phyloP scores from a whole-genome alignment of 2,113 vertebrate species.

The Lanius collurio region DNA sequence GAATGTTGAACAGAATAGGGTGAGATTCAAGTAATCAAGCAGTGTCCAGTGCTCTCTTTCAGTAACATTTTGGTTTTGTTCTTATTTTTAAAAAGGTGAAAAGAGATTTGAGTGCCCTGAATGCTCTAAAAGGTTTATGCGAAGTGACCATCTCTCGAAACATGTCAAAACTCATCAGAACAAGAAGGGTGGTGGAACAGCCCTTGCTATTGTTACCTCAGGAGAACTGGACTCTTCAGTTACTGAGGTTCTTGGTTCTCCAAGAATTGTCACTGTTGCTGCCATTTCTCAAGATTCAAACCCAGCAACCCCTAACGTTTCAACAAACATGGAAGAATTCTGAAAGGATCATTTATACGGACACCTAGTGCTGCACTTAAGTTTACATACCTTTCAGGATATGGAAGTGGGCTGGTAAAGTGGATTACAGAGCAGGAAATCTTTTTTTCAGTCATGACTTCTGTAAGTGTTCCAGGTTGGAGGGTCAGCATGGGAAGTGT shows the following conservation, averaged over 20 bases:
- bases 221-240: slow-evolving; percentile 93
- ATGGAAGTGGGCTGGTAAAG: slow-evolving; percentile 78
- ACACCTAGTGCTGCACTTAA: slow-evolving; percentile 80
- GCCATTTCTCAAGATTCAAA: slow-evolving; percentile 96
- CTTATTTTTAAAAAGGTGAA: slow-evolving; percentile 83
- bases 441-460: slow-evolving; percentile 70
- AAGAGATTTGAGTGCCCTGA: slow-evolving; percentile 98
- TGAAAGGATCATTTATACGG: slow-evolving; percentile 72
- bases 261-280: slow-evolving; percentile 94
- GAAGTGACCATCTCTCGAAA: slow-evolving; percentile 98
- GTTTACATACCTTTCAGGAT: slow-evolving; percentile 80
- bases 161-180: slow-evolving; percentile 99
- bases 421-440: slow-evolving; percentile 78
- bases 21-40: neutral
- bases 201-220: slow-evolving; percentile 96
- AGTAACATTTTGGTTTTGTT: slow-evolving; percentile 29
- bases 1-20: neutral
- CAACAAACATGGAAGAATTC: slow-evolving; percentile 93
- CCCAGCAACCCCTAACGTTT: slow-evolving; percentile 92
- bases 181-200: slow-evolving; percentile 92
- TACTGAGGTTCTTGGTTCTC: slow-evolving; percentile 88
- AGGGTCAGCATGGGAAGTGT: slow-evolving; percentile 71
- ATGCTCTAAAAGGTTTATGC: slow-evolving; percentile 98
- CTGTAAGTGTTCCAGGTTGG: slow-evolving; percentile 67
- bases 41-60: neutral